Percentiles rank a stretch among this genome's conserved stretches.
These are phyloP conservation scores for Chiroxiphia lanceolata DNA, from an alignment of 2,797 vertebrate genomes.

Conservation along the genomic window DNA sequence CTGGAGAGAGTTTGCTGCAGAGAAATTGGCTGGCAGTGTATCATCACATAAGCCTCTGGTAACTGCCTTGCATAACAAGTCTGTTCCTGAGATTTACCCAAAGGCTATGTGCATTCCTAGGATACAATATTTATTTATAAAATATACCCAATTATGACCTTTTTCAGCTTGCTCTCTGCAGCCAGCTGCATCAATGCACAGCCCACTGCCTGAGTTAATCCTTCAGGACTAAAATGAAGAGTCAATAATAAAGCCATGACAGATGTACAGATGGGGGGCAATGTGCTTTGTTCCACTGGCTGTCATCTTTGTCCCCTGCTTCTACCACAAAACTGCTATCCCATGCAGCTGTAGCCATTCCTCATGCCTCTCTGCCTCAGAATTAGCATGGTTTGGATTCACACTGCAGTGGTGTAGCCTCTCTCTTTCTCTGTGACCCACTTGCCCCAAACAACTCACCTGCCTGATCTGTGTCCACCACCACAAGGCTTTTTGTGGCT, in stretches of 20 bases:
- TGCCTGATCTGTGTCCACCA: background rate
- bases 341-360: background rate
- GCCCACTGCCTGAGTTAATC: background rate
- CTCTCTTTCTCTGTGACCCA: background rate
- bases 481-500: background rate
- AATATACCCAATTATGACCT: background rate
- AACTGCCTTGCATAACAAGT: background rate
- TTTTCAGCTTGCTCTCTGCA: background rate
- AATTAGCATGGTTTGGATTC: background rate
- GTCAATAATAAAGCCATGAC: background rate
- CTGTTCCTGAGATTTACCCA: background rate
- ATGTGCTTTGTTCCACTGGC: background rate
- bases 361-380: background rate
- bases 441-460: fast-evolving
- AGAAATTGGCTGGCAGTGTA: background rate
- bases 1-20: background rate
- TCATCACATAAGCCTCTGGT: background rate
- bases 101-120: background rate
- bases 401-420: background rate
- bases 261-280: background rate
- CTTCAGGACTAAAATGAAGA: background rate
- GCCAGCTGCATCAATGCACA: background rate
- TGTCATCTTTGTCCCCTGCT: background rate
- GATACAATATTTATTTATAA: background rate
- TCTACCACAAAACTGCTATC: background rate